Conservation (phyloP, 2,888 invertebrate species). For the Therioaphis trifolii region DNA sequence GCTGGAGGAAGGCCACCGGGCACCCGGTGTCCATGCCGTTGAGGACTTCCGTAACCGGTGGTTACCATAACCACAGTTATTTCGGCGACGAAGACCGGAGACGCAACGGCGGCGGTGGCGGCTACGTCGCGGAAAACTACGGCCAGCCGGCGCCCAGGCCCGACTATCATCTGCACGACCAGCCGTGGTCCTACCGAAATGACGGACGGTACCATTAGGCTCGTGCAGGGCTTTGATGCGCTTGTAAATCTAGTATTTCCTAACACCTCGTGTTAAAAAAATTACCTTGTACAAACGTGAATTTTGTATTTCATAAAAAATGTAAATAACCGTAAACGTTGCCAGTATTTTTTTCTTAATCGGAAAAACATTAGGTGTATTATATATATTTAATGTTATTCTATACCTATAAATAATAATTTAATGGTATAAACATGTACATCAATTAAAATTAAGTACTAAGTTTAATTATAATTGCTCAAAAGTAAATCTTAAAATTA, state of each 20-base stretch:
- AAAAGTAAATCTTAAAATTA: slow-evolving; percentile 1
- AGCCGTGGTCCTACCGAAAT: slow-evolving; percentile 6
- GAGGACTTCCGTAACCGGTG: slow-evolving; percentile 68
- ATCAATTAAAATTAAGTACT: not conserved
- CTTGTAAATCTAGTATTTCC: not conserved
- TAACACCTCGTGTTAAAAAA: not conserved
- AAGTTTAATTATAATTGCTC: slow-evolving; percentile 24
- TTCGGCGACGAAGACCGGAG: slow-evolving; percentile 66
- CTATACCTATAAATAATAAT: not conserved
- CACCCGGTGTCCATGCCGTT: not conserved
- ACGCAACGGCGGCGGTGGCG: not conserved
- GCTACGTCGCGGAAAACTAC: not conserved
- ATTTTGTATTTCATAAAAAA: not conserved
- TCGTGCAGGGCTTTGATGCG: not conserved
- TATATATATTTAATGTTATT: not conserved
- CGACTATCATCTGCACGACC: not conserved
- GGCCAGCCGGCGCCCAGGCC: not conserved
- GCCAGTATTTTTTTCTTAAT: not conserved
- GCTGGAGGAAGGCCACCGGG: slow-evolving; percentile 76
- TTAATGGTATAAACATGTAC: not conserved
- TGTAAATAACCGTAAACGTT: slow-evolving; percentile 13
- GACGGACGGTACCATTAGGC: slow-evolving; percentile 41
- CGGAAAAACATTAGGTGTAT: not conserved
- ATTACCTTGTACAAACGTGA: not conserved
- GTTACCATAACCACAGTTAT: slow-evolving; percentile 74